Evolutionary conservation across 2,888 invertebrate genomes (phyloP).

Genomic region (Schizaphis graminum): DNA sequence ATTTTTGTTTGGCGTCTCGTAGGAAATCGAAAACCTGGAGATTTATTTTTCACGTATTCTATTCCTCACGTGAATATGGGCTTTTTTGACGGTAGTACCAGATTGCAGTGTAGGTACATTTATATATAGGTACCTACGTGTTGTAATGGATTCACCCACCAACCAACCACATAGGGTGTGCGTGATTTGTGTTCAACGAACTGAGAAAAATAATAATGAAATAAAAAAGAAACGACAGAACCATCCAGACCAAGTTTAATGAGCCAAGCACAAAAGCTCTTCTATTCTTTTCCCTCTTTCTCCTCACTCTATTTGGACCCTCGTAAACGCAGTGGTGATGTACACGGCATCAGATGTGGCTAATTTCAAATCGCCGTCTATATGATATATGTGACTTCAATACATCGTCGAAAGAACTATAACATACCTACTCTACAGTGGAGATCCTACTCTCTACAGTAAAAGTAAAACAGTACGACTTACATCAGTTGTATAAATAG

Average conservation of each 20-base stretch:
- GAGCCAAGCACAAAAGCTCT: slow-evolving; percentile 49
- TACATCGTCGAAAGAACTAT: not conserved
- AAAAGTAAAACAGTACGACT: not conserved
- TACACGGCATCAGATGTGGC: not conserved
- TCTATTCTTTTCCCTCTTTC: not conserved
- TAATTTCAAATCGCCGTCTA: not conserved
- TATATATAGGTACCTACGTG: slow-evolving; percentile 13
- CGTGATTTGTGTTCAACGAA: slow-evolving; percentile 59
- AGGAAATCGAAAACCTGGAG: not conserved
- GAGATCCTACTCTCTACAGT: not conserved
- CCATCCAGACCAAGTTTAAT: slow-evolving; percentile 45
- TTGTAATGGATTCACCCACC: slow-evolving; percentile 40
- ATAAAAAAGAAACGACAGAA: slow-evolving; percentile 32
- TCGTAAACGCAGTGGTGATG: not conserved
- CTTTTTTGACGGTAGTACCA: not conserved
- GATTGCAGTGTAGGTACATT: not conserved
- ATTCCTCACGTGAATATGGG: slow-evolving; percentile 24
- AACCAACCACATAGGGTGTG: not conserved
- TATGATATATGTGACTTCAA: not conserved
- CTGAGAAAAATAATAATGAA: slow-evolving; percentile 52
- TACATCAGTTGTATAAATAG: not conserved
- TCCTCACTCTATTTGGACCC: not conserved
- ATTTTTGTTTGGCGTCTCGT: not conserved
- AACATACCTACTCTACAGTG: not conserved
- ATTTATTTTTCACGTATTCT: not conserved